Conservation (phyloP, 2,888 invertebrate genomes). For the Enchytraeus crypticus region DNA sequence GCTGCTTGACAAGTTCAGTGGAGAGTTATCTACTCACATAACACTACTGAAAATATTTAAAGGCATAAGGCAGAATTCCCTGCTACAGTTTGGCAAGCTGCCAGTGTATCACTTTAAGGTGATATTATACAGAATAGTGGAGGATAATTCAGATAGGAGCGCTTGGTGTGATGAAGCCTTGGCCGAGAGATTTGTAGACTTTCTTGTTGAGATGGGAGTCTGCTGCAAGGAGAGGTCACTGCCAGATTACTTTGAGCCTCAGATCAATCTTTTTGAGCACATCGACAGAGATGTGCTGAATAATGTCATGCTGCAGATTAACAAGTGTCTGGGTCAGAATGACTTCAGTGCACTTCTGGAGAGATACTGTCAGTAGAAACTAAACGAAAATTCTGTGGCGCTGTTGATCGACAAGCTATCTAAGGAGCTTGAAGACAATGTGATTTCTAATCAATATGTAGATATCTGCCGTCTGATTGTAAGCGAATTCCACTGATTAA, state of each 20-base stretch:
- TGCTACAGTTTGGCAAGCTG: conserved; percentile 15
- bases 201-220: conserved; percentile 10
- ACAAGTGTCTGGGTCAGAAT: not conserved
- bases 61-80: conserved; percentile 16
- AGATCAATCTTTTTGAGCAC: conserved; percentile 14
- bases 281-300: not conserved
- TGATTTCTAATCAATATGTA: too few species aligned
- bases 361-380: too few species aligned
- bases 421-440: too few species aligned
- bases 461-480: too few species aligned
- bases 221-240: conserved; percentile 6
- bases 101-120: conserved; percentile 16
- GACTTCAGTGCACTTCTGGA: not conserved
- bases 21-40: conserved; percentile 4
- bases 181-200: conserved; percentile 16
- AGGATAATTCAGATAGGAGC: not conserved
- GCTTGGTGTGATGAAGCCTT: conserved; percentile 13
- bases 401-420: too few species aligned
- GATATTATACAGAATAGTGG: conserved; percentile 12
- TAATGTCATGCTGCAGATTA: not conserved
- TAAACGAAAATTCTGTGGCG: too few species aligned
- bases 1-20: too few species aligned
- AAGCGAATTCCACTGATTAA: too few species aligned
- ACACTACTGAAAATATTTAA: conserved; percentile 19
- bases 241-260: conserved; percentile 8